Evolutionary conservation across 2,888 invertebrate genomes (phyloP).

Genomic region (Pheosia tremula): DNA sequence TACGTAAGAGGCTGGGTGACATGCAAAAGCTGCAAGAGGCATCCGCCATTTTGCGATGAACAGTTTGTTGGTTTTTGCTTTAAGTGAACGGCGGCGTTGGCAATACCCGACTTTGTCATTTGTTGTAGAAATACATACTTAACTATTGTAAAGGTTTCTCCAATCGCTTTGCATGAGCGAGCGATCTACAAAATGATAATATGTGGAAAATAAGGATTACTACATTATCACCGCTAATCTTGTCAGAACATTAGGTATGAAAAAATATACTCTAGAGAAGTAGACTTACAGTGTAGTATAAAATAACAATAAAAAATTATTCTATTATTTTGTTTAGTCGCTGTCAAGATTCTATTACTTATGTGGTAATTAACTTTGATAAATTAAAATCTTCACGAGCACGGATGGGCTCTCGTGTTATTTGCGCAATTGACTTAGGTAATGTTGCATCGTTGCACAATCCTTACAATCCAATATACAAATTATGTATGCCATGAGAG

Average conservation of each 20-base stretch:
- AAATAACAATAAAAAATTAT: no score
- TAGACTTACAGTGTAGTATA: no score
- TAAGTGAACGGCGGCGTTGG: constrained; percentile 63
- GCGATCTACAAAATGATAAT: constrained; percentile 42
- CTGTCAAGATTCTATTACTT: no score
- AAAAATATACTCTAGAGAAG: no score
- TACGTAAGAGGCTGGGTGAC: constrained; percentile 59
- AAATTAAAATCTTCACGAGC: no score
- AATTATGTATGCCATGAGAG: constrained; percentile 35
- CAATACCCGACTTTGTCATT: constrained; percentile 46
- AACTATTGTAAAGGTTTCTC: constrained; percentile 40
- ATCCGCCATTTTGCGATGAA: constrained; percentile 76
- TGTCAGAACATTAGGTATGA: no score
- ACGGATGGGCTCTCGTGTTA: neutral
- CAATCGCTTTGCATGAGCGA: constrained; percentile 35
- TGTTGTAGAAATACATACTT: constrained; percentile 43
- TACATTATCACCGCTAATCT: no score
- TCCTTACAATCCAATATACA: constrained; percentile 14
- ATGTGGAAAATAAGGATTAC: constrained; percentile 31
- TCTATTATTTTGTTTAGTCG: no score
- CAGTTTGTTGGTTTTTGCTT: constrained; percentile 65
- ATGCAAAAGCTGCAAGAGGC: constrained; percentile 59
- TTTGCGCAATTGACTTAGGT: constrained; percentile 3
- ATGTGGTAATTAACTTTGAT: no score
- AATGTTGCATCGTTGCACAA: constrained; percentile 15